Percentiles rank a stretch among this genome's conserved stretches.
Conservation (phyloP, 2,888 invertebrate species). For the Ophion costatus region DNA sequence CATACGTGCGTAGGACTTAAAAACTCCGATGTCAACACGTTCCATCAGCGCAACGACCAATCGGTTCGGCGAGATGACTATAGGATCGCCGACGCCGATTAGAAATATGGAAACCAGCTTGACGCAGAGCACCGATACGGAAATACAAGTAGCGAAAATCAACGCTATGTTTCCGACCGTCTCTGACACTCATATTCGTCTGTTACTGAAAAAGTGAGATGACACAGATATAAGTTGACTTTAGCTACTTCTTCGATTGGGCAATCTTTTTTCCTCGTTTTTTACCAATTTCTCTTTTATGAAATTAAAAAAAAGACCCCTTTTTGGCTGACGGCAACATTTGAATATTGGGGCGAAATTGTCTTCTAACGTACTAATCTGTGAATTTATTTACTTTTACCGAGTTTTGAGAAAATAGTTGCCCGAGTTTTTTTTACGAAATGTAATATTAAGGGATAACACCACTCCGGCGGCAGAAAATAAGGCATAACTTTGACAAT, state of each 20-base stretch:
- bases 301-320: background rate
- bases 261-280: background rate
- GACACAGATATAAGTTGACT: conserved; percentile 37
- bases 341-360: background rate
- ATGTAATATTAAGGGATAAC: background rate
- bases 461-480: no score
- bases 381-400: background rate
- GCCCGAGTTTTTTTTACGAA: background rate
- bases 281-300: background rate
- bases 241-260: background rate
- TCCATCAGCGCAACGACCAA: conserved; percentile 81
- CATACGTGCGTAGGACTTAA: conserved; percentile 77
- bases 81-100: conserved; percentile 80
- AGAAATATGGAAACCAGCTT: conserved; percentile 86
- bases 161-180: conserved; percentile 96
- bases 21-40: conserved; percentile 80
- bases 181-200: conserved; percentile 93
- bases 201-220: conserved; percentile 94
- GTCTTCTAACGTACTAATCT: conserved; percentile 25
- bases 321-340: background rate
- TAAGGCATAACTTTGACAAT: no score
- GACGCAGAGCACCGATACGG: conserved; percentile 87
- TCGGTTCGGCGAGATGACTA: conserved; percentile 81
- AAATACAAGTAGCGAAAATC: conserved; percentile 91
- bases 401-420: background rate